These are phyloP conservation scores for Caenorhabditis panamensis DNA, from an alignment of 2,888 invertebrate genomes.

Conservation along the genomic window DNA sequence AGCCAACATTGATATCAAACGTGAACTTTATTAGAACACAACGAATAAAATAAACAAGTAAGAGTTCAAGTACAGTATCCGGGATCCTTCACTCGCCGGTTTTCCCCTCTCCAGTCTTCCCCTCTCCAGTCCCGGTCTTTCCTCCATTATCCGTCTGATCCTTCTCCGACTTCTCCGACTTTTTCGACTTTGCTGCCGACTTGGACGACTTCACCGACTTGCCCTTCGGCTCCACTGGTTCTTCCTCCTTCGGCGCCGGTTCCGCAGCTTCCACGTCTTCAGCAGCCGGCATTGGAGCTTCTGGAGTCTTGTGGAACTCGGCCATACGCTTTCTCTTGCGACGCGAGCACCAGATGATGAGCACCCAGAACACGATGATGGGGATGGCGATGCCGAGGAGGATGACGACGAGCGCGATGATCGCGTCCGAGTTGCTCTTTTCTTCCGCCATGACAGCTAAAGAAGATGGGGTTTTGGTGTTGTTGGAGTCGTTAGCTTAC, in stretches of 20 bases:
- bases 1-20: too few species aligned
- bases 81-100: not conserved
- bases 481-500: not conserved
- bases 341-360: constrained; percentile 37
- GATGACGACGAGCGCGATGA: constrained; percentile 19
- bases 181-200: constrained; percentile 12
- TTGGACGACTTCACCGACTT: not conserved
- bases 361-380: constrained; percentile 39
- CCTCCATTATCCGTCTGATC: too few species aligned
- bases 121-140: not conserved
- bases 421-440: not conserved
- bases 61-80: too few species aligned
- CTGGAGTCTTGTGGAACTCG: constrained; percentile 18
- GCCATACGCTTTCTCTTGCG: constrained; percentile 43
- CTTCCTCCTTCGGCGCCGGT: not conserved
- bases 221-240: not conserved
- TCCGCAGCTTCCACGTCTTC: constrained; percentile 24
- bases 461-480: not conserved
- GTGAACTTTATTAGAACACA: too few species aligned
- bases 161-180: constrained; percentile 12
- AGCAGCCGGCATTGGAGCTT: constrained; percentile 14
- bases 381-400: constrained; percentile 40
- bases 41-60: too few species aligned
- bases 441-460: constrained; percentile 26
- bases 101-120: not conserved